phyloP scores from a whole-genome alignment of 2,888 invertebrate genomes.

The Agrenia bidenticulata region DNA sequence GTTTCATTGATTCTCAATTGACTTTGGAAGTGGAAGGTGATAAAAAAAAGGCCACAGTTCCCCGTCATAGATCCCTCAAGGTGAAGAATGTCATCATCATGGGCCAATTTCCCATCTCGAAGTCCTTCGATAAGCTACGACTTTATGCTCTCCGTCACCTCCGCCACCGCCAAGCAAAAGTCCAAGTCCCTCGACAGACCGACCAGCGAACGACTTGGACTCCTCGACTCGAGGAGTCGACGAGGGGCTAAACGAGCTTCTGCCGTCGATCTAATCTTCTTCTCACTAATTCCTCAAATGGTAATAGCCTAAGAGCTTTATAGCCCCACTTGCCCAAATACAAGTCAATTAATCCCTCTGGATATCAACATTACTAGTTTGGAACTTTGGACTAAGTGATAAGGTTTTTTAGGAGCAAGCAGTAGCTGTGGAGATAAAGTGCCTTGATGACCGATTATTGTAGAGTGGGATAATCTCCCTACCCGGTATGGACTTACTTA shows the following conservation, averaged over 20 bases:
- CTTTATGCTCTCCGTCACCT: slow-evolving; percentile 12
- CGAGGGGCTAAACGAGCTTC: slow-evolving; percentile 22
- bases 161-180: slow-evolving; percentile 20
- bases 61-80: neutral
- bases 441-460: no score
- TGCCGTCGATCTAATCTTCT: slow-evolving; percentile 31
- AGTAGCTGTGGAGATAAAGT: no score
- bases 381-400: no score
- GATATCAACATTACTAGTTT: no score
- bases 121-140: slow-evolving; percentile 19
- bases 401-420: no score
- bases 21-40: no score
- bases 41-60: no score
- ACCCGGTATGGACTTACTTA: no score
- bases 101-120: neutral
- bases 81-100: slow-evolving; percentile 28
- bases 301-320: slow-evolving; percentile 13
- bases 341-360: slow-evolving; percentile 4
- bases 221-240: neutral
- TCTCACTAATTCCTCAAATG: slow-evolving; percentile 16
- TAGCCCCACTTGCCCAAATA: neutral
- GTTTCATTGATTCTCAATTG: no score
- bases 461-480: no score
- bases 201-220: slow-evolving; percentile 25
- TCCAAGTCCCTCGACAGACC: slow-evolving; percentile 34